Percentiles rank a stretch among this genome's conserved stretches.
Evolutionary conservation across 2,797 vertebrate genomes (phyloP).

Genomic region (Paratrypauchen microcephalus): DNA sequence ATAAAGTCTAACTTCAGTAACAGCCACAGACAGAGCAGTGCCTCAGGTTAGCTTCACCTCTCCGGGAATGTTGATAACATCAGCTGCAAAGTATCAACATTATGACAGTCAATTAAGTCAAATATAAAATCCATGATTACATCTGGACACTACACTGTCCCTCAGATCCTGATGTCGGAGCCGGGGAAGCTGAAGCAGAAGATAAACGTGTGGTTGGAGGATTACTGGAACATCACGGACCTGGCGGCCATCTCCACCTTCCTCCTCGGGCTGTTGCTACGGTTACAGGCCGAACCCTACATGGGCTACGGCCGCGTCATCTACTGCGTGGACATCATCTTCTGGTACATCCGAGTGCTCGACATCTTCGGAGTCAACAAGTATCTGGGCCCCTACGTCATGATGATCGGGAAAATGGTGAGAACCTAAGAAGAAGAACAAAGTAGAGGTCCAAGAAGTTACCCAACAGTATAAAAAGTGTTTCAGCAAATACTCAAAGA

Average conservation of each 20-base stretch:
- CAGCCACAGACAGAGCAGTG: too few species aligned
- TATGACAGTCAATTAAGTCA: too few species aligned
- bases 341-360: constrained; percentile 98
- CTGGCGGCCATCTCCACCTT: constrained; percentile 91
- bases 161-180: constrained; percentile 98
- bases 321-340: constrained; percentile 98
- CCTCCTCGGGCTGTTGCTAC: constrained; percentile 88
- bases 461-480: not conserved
- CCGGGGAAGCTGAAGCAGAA: constrained; percentile 98
- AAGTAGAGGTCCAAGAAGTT: not conserved
- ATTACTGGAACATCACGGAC: constrained; percentile 99
- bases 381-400: constrained; percentile 97
- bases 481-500: too few species aligned
- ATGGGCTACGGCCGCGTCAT: constrained; percentile 97
- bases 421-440: constrained; percentile 49
- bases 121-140: too few species aligned
- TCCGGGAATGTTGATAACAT: too few species aligned
- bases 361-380: constrained; percentile 99
- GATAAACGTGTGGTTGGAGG: constrained; percentile 97
- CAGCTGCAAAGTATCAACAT: too few species aligned
- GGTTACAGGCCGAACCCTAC: constrained; percentile 92
- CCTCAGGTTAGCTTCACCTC: too few species aligned
- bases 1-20: too few species aligned
- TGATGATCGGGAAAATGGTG: constrained; percentile 99
- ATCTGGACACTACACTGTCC: too few species aligned